Evolutionary conservation across 2,888 invertebrate species (phyloP).

Genomic region (Drosophila meridionalis): DNA sequence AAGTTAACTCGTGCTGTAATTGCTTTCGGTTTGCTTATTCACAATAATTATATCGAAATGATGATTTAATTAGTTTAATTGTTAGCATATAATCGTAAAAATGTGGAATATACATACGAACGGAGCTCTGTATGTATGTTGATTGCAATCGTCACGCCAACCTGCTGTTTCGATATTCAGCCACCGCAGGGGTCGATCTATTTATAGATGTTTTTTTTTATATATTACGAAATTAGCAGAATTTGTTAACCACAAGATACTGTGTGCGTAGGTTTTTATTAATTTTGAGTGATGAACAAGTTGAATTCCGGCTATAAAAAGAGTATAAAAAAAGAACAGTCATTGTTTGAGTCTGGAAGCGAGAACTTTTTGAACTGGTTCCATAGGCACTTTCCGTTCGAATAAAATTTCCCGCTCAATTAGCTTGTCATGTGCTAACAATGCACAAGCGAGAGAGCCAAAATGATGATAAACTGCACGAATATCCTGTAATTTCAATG

Average conservation of each 20-base stretch:
- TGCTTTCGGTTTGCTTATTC: slow-evolving; percentile 22
- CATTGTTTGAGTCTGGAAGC: slow-evolving; percentile 16
- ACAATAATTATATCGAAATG: slow-evolving; percentile 19
- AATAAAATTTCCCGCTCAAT: slow-evolving; percentile 28
- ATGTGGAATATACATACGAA: slow-evolving; percentile 4
- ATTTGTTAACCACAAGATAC: slow-evolving; percentile 3
- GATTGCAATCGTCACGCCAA: slow-evolving; percentile 6
- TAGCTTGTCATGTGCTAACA: slow-evolving; percentile 23
- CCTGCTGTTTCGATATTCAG: slow-evolving; percentile 5
- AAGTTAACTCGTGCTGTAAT: slow-evolving; percentile 14
- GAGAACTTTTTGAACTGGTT: slow-evolving; percentile 4
- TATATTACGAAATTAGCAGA: slow-evolving; percentile 20
- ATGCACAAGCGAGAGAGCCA: background rate
- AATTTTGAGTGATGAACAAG: slow-evolving; percentile 5
- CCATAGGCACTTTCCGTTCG: slow-evolving; percentile 33
- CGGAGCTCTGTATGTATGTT: background rate
- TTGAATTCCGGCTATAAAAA: slow-evolving; percentile 19
- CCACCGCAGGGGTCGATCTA: slow-evolving; percentile 11
- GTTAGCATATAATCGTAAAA: slow-evolving; percentile 22
- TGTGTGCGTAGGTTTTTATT: background rate
- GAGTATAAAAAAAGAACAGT: slow-evolving; percentile 13
- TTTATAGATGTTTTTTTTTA: slow-evolving; percentile 12
- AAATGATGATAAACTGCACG: background rate
- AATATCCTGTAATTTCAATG: slow-evolving; percentile 9
- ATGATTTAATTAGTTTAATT: slow-evolving; percentile 40